Conservation (phyloP, 2,888 invertebrate species). For the Melikaiella ostensackeni region DNA sequence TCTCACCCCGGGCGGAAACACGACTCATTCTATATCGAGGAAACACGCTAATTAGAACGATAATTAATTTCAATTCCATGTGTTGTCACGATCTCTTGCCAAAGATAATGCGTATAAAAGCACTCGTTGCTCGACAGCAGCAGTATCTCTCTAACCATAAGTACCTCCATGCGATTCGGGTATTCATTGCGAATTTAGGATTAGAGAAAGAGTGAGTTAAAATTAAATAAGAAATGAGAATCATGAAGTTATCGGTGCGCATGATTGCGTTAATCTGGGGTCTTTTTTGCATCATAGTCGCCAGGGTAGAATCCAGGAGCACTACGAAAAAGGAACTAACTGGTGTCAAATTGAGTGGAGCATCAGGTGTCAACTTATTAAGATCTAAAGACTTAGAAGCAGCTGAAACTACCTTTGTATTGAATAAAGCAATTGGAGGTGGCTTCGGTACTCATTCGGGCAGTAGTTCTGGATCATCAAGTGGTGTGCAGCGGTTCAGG, state of each 20-base stretch:
- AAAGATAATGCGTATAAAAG: slow-evolving; percentile 3
- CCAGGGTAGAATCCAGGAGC: background rate
- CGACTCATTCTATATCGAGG: slow-evolving; percentile 33
- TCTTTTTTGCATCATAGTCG: background rate
- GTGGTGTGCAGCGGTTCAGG: slow-evolving; percentile 26
- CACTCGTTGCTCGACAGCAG: background rate
- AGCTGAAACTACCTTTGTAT: slow-evolving; percentile 45
- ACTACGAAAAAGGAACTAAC: background rate
- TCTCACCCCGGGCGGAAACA: slow-evolving; percentile 26
- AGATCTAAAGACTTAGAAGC: slow-evolving; percentile 45
- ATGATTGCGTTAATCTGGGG: background rate
- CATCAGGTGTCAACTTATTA: background rate
- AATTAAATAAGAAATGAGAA: background rate
- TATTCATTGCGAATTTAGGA: background rate
- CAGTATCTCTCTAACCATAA: background rate
- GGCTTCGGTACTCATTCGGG: slow-evolving; percentile 25
- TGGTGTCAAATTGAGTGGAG: background rate
- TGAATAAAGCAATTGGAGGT: slow-evolving; percentile 43
- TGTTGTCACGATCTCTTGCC: slow-evolving; percentile 5
- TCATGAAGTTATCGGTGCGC: background rate
- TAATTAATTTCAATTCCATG: slow-evolving; percentile 39
- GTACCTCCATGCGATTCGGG: background rate
- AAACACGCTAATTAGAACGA: slow-evolving; percentile 47
- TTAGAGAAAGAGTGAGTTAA: background rate
- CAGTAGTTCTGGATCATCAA: background rate